Percentiles rank a stretch among this genome's conserved stretches.
These are phyloP conservation scores for Torymus auratus DNA, from an alignment of 2,888 invertebrate genomes.

Conservation along the genomic window DNA sequence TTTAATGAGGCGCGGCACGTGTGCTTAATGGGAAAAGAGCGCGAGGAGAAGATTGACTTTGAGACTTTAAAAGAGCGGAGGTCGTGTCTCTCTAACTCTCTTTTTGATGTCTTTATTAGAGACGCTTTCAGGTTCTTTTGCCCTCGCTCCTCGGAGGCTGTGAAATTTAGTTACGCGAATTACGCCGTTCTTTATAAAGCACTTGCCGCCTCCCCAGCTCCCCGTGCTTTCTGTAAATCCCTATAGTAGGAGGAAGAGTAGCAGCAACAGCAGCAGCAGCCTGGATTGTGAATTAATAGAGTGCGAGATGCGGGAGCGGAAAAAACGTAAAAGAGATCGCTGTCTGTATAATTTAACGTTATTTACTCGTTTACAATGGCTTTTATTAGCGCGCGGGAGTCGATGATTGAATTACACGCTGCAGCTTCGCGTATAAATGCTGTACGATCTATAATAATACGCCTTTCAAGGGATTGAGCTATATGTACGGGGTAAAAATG, in stretches of 20 bases:
- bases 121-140: constrained; percentile 33
- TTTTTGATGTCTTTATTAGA: constrained; percentile 57
- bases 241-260: neutral
- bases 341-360: no score
- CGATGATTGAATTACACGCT: no score
- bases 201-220: neutral
- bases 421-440: no score
- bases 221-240: neutral
- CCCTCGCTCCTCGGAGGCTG: neutral
- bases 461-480: no score
- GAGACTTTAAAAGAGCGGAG: constrained; percentile 41
- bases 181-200: constrained; percentile 21
- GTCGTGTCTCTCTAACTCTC: no score
- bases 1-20: constrained; percentile 52
- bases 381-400: no score
- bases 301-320: neutral
- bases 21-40: constrained; percentile 53
- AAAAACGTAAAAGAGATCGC: neutral
- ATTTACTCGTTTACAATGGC: no score
- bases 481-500: no score
- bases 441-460: no score
- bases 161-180: constrained; percentile 48
- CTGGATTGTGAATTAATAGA: neutral
- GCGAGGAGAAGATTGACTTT: constrained; percentile 51
- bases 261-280: neutral